phyloP scores from a whole-genome alignment of 1,140 invertebrate species.

The Caenorhabditis tropicalis region DNA sequence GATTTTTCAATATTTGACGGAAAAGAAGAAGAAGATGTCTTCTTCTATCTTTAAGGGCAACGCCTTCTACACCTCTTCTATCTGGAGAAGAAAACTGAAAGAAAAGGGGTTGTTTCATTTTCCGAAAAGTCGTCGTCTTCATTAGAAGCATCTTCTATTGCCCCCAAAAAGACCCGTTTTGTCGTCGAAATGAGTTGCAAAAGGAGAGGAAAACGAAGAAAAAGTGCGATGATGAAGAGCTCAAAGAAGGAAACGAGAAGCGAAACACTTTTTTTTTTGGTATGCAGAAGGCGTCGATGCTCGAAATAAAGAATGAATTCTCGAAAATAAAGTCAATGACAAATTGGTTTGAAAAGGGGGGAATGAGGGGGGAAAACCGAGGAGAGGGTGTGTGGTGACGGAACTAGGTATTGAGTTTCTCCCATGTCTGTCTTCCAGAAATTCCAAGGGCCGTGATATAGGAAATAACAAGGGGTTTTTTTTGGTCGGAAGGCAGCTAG shows the following conservation, averaged over 20 bases:
- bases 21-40: no score
- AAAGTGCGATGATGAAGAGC: constrained; percentile 32
- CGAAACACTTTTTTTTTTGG: constrained; percentile 12
- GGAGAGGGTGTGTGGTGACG: neutral
- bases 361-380: neutral
- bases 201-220: neutral
- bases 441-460: neutral
- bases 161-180: neutral
- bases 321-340: neutral
- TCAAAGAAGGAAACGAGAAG: no score
- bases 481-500: no score
- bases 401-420: neutral
- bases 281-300: neutral
- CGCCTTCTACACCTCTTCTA: neutral
- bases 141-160: neutral
- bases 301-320: neutral
- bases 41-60: no score
- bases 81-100: neutral
- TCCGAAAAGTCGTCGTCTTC: neutral
- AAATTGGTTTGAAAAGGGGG: neutral
- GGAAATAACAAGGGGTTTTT: no score
- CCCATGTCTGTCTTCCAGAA: neutral
- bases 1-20: constrained; percentile 37
- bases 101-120: neutral
- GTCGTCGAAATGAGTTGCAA: constrained; percentile 12